Evolutionary conservation across 2,113 vertebrate genomes (phyloP).

Genomic region (Python bivittatus): DNA sequence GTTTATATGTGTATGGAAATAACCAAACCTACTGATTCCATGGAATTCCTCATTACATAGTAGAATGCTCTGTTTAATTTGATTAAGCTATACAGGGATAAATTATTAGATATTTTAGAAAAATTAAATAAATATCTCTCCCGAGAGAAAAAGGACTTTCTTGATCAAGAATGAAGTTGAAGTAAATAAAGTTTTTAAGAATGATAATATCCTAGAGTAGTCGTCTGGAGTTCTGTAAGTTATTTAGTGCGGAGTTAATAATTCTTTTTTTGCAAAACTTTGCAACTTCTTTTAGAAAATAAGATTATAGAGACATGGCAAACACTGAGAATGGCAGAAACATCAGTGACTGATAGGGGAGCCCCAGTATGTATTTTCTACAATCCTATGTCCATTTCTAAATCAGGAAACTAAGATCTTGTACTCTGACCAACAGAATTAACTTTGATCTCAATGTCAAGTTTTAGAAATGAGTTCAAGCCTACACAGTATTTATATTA

Average conservation of each 20-base stretch:
- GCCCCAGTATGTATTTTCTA: background rate
- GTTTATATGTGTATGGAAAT: background rate
- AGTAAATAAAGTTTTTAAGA: background rate
- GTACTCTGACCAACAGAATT: background rate
- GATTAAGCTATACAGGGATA: background rate
- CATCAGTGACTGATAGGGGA: background rate
- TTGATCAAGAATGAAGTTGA: background rate
- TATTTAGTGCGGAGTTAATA: background rate
- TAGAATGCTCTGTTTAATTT: background rate
- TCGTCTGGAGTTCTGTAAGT: background rate
- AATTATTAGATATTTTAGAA: slow-evolving; percentile 2
- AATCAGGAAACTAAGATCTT: background rate
- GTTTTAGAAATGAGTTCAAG: background rate
- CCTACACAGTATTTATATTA: background rate
- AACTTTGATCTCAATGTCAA: background rate
- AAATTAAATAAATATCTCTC: slow-evolving; percentile 1
- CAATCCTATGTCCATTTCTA: background rate
- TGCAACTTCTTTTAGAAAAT: background rate
- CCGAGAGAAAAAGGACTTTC: slow-evolving; percentile 9
- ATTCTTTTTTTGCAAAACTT: background rate
- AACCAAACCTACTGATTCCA: background rate
- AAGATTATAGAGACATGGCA: background rate
- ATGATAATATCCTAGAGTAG: background rate
- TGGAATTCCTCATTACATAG: background rate
- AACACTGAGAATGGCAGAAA: background rate